These are phyloP conservation scores for Australoheros scitulus DNA, from an alignment of 2,113 vertebrate species.

Conservation along the genomic window DNA sequence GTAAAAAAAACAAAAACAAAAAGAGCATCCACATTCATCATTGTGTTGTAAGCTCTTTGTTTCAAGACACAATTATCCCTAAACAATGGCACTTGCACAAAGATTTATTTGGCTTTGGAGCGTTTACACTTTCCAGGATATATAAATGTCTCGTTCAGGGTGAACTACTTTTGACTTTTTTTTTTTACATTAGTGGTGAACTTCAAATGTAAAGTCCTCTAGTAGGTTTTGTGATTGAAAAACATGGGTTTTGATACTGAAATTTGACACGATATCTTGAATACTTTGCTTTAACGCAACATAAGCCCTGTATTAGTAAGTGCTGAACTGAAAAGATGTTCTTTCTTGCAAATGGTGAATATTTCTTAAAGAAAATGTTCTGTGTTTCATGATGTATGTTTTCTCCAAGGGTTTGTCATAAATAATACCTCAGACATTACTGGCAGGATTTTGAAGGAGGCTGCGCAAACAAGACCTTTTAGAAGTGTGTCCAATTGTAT, in stretches of 20 bases:
- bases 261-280: background rate
- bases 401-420: background rate
- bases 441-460: background rate
- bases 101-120: constrained; percentile 48
- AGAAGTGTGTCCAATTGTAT: background rate
- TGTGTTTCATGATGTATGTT: background rate
- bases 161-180: constrained; percentile 18
- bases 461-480: background rate
- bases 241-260: background rate
- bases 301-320: background rate
- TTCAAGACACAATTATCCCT: constrained; percentile 68
- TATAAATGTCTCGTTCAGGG: constrained; percentile 26
- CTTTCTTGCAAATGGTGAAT: background rate
- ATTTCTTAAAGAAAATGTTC: background rate
- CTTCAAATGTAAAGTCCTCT: background rate
- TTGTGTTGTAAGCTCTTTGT: constrained; percentile 64
- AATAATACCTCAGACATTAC: background rate
- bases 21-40: constrained; percentile 76
- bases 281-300: background rate
- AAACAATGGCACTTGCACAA: constrained; percentile 70
- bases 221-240: background rate
- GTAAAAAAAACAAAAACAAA: constrained; percentile 43
- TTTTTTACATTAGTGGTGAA: background rate
- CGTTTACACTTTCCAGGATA: constrained; percentile 51
- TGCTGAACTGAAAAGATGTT: background rate